Base-by-base conservation (phyloP, 2,113 vertebrate genomes). In the Platysternon megacephalum region DNA sequence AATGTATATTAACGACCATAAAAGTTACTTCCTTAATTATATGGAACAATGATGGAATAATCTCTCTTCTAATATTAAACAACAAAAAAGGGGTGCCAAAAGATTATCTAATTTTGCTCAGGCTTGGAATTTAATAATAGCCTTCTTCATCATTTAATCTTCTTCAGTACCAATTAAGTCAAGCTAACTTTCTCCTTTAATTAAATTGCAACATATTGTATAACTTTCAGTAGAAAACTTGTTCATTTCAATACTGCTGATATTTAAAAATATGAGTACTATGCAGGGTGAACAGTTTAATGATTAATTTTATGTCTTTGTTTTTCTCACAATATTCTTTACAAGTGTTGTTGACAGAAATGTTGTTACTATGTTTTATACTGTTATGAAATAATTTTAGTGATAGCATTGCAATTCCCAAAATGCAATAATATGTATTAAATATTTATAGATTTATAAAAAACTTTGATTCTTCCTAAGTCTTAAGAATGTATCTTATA, bases 141-240 rank as follows among this genome's bases (percentile, higher is more conserved):
- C 42, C 52, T 94, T 95, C 88, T 79, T 89, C 3, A 3, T 95
- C 96, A 97, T 91, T 95, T 93, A 86, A 81, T 83, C 90, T 92
- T 93, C 87, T 89, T 86, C 72, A 93, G 90, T 91, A 95, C 78
- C 87, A 95, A 72, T 61, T 61, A 61, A 68, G 87, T 85, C 89
- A 90, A 97, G 94, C 93, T 94, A 92, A 65, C 87, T 95, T 93
- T 93, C 81, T 91, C 80, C 79, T 95, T 96, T 97, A 96, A 97
- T 97, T 97, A 96, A 97, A 95, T 93, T 46, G 1, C 83, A 89
- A 91, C 56, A 16, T 91, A 86, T 81, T 93, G 65, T 95, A 94
- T 92, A 39, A 10, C 35, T 91, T 56, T 79, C 87, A 92, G 44
- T 35, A 97, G 87, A 96, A 91, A 95, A 55, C 95, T 16, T 80